Evolutionary conservation across 2,113 vertebrate species (phyloP).

Genomic region (Grammomys surdaster): DNA sequence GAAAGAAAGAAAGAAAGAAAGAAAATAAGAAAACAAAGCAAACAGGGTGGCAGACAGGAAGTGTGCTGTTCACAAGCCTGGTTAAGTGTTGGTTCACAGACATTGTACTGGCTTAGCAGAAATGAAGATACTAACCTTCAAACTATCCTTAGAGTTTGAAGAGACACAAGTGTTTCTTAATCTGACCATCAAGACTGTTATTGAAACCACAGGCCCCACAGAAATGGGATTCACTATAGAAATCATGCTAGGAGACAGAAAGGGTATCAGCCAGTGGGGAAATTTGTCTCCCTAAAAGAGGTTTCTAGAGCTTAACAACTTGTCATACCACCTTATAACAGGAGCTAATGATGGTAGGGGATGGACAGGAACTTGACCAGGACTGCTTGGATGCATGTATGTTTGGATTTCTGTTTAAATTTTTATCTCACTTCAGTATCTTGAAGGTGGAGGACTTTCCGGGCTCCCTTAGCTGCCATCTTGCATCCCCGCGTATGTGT

Average conservation of each 20-base stretch:
- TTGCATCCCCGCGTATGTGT: no score
- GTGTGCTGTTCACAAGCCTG: background rate
- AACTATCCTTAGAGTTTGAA: background rate
- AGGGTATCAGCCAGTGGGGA: background rate
- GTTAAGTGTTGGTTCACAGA: background rate
- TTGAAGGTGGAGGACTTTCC: background rate
- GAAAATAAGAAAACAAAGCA: accelerated
- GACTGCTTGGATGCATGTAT: background rate
- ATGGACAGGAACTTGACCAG: background rate
- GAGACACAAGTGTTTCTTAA: background rate
- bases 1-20: no score
- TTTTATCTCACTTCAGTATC: background rate
- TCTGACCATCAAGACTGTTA: no score
- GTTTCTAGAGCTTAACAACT: background rate
- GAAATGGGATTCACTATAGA: background rate
- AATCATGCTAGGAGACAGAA: background rate
- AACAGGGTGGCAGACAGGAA: background rate
- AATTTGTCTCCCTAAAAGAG: background rate
- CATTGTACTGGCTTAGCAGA: background rate
- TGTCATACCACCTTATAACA: background rate
- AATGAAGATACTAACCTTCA: background rate
- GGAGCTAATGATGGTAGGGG: background rate
- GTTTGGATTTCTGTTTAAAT: background rate
- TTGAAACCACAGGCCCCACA: background rate
- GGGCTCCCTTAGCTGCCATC: no score